Evolutionary conservation across 2,888 invertebrate genomes (phyloP), one percentile per base, ranked within the genome.

Genomic region (Ectropis crepuscularia): DNA sequence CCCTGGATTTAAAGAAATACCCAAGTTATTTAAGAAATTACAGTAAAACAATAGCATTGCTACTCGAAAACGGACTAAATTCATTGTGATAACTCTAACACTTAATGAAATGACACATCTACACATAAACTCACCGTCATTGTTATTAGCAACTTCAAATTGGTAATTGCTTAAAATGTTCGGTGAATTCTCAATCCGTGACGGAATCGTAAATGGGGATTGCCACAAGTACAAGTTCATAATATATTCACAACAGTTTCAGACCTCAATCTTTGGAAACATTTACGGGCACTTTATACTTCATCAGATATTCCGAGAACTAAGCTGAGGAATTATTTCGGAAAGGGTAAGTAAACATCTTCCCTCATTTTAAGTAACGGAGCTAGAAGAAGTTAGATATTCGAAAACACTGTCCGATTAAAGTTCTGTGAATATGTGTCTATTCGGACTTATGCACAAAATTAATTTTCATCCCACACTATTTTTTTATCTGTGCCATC

Each of bases 181-280:
- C 50, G 60, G 54, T 46, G 48, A 61, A 57, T 65, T 63, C 61
- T 63, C 37, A 57, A 63, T 61, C 58, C 58, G 57, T 58, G 49
- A 54, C 59, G 55, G 60, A 61, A 66, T 66, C 43, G 62, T 64
- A 66, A 59, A 57, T 47, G 57, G 53, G 60, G 57, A 63, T 65
- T 67, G 67, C 62, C 68, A 64, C 68, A 69, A 62, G 72, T 71
- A 74, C 74, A 70, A 69, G 71, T 69, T 77, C 72, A 76, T 81
- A 74, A 77, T 71, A 78, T 74, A 82, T 82, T 80, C 74, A 81
- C 74, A 71, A 69, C 74, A 74, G 73, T 74, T 68, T 71, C 70
- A 75, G 67, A 74, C 78, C 75, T 72, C 76, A 79, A 76, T 80
- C 80, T 80, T 78, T 73, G 76, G 71, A 66, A 79, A 78, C 79